Base-by-base conservation (phyloP, 2,113 vertebrate species). In the Dicaeum eximium region DNA sequence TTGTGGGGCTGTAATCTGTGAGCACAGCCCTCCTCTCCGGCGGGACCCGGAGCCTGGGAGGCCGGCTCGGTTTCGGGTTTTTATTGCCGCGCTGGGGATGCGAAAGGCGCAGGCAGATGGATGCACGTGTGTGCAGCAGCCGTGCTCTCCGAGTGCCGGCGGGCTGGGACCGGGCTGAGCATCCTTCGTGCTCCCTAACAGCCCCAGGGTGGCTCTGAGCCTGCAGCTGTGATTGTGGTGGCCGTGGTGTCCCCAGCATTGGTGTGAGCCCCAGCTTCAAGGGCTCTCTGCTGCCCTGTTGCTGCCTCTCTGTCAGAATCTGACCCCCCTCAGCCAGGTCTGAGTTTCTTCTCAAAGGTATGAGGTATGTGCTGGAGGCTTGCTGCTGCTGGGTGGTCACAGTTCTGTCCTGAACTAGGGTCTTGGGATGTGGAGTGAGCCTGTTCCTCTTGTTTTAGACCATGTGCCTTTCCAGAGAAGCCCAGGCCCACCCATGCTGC, bases 331-430 rank as follows among this genome's bases (percentile, higher is more conserved):
- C 28, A n/a, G 47, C 18, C 37, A 11, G 14, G 15, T n/a, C 47
- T n/a, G 80, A 67, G 78, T 75, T 88, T 56, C 47, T 60, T 77
- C 47, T 64, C 7, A n/a, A n/a, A n/a, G n/a, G n/a, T 0, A 0
- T 75, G 50, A 65, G 27, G 27, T 40, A 10, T 42, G 31, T 35
- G 40, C 44, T 31, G 47, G 50, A 57, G 28, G 28, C 17, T 66
- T 66, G 69, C 30, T 1, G 11, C 21, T 51, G 13, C 28, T 65
- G 23, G 6, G 15, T 31, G 21, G 23, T 88, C 71, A 37, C 35
- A 15, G 37, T 13, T 5, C 21, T 0, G 0, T 48, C 50, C 35
- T 51, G 35, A 20, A 40, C 0, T 62, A 27, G 8, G 30, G 13
- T 64, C 15, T 72, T 38, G 62, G 48, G 54, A 24, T 45, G 10